Evolutionary conservation across 2,797 vertebrate species (phyloP), one percentile per base, ranked within the genome.

Genomic region (Ambastaia sidthimunki): DNA sequence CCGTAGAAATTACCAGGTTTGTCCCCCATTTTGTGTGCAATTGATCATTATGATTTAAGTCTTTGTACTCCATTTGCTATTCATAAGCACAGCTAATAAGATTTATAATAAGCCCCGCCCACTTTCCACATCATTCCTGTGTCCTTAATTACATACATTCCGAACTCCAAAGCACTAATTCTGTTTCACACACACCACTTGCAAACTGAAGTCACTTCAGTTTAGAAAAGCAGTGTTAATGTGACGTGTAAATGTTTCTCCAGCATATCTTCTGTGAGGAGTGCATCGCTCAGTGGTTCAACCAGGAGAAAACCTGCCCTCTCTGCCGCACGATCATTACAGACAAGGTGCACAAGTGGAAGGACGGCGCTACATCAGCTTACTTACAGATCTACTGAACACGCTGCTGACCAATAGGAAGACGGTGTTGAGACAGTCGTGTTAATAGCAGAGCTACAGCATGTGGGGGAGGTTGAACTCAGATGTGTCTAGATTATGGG

Each of bases 251-350:
- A 21, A 78, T 80, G 89, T 62, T 86, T 82, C 41, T n/a, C 3
- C 94, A 99, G 98, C 98, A 99, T 85, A 94, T 95, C 83, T 99
- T 98, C 93, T 99, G 98, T 88, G 96, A 98, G 84, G 96, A 98
- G 84, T 99, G 97, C 91, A 98, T 99, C 82, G 94, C 94, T 41
- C 91, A 97, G 88, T 99, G 97, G 97, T 96, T 98, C 82, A 97
- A 96, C 91, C 95, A 94, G 89, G 97, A 99, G 91, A 98, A 96
- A 93, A 98, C 94, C 7, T 99, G 98, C 85, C 98, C 98, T 0
- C 93, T 99, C 60, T 99, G 98, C 88, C 95, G 95, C 85, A 98
- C 94, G 9, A 93, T 96, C 79, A 96, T 99, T 92, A 94, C 95
- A 70, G 95, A 96, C 86, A 96, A 94, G 75, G 90, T 97, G 87